Evolutionary conservation across 2,797 vertebrate species (phyloP).

Genomic region (Crenuchus spilurus): DNA sequence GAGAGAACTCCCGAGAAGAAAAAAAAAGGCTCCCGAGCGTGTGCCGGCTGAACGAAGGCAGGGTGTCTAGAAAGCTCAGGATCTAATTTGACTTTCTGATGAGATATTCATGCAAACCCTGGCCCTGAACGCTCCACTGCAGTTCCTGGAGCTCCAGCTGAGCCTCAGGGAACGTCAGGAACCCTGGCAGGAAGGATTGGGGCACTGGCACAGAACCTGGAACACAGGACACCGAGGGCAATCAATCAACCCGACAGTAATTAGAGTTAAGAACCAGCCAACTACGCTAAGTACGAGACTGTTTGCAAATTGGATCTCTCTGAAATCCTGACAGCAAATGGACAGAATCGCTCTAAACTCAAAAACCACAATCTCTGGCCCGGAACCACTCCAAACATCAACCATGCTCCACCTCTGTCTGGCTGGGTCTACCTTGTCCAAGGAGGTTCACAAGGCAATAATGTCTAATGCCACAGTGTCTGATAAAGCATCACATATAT

Average conservation of each 20-base stretch:
- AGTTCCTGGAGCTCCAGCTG: neutral
- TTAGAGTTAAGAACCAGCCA: constrained; percentile 20
- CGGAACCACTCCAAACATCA: neutral
- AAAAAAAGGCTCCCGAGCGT: no score
- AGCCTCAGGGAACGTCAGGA: neutral
- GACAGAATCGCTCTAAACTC: no score
- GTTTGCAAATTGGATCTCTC: neutral
- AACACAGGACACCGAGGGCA: neutral
- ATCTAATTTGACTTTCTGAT: constrained; percentile 19
- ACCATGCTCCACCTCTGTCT: no score
- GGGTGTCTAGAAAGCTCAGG: neutral
- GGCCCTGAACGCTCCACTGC: constrained; percentile 3
- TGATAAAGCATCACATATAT: no score
- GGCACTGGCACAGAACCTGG: neutral
- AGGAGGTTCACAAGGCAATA: no score
- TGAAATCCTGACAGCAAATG: neutral
- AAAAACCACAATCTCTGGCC: neutral
- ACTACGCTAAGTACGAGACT: neutral
- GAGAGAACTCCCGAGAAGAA: no score
- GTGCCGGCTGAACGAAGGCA: neutral
- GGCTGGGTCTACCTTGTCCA: no score
- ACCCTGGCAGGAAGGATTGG: neutral
- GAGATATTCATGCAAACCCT: constrained; percentile 12
- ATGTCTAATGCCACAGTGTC: no score
- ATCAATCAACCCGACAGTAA: constrained; percentile 18